Percentiles rank a stretch among this genome's conserved stretches.
These are phyloP conservation scores for Heteromurus nitidus DNA, from an alignment of 2,888 invertebrate species.

Conservation along the genomic window DNA sequence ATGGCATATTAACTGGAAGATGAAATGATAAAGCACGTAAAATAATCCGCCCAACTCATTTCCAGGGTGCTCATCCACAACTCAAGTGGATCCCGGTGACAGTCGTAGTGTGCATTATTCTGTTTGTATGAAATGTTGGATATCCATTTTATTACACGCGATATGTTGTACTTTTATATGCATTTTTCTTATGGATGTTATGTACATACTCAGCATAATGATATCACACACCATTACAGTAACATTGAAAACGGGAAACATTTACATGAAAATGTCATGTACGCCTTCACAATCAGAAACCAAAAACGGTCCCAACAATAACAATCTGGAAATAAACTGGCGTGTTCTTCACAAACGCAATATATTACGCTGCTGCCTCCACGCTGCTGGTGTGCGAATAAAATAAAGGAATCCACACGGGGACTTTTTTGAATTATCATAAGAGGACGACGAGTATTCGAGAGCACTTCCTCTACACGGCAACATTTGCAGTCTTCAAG, in stretches of 20 bases:
- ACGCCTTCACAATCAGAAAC: slow-evolving; percentile 22
- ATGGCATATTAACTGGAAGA: slow-evolving; percentile 56
- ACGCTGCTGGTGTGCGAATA: slow-evolving; percentile 20
- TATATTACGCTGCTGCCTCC: slow-evolving; percentile 28
- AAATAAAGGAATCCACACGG: slow-evolving; percentile 33
- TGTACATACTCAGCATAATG: neutral
- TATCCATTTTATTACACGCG: neutral
- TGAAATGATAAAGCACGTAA: slow-evolving; percentile 59
- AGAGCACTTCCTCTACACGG: neutral
- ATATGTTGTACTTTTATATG: no score
- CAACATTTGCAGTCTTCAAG: neutral
- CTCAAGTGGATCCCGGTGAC: slow-evolving; percentile 33
- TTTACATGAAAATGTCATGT: slow-evolving; percentile 37
- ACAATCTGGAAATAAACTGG: slow-evolving; percentile 28
- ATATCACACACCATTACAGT: neutral
- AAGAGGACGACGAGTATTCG: neutral
- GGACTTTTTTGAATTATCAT: slow-evolving; percentile 47
- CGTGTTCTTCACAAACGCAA: slow-evolving; percentile 34
- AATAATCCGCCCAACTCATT: slow-evolving; percentile 38
- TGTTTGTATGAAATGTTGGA: neutral
- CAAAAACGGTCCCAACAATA: slow-evolving; percentile 30
- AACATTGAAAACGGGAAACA: slow-evolving; percentile 17
- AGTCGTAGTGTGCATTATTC: slow-evolving; percentile 21
- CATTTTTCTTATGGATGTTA: no score
- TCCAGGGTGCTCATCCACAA: slow-evolving; percentile 25